These are phyloP conservation scores for Anhinga anhinga DNA, from an alignment of 2,113 vertebrate species.

Conservation along the genomic window DNA sequence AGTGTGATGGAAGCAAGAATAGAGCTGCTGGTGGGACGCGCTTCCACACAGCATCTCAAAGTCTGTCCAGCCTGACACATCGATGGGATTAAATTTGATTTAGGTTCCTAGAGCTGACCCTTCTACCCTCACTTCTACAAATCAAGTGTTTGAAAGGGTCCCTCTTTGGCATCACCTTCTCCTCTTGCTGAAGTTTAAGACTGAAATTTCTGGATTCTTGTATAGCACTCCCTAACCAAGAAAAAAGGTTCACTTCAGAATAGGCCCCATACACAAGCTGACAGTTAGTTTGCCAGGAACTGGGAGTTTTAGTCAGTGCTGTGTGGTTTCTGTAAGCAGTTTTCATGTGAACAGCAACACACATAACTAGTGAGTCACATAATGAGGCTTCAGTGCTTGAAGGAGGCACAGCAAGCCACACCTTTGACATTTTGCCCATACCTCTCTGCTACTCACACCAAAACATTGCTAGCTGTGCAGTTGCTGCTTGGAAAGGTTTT, in stretches of 20 bases:
- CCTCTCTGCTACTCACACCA: not conserved
- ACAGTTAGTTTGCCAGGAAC: not conserved
- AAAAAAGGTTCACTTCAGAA: not conserved
- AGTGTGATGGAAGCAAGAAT: not conserved
- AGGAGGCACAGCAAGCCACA: slow-evolving; percentile 24
- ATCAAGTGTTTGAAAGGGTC: not conserved
- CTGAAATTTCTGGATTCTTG: not conserved
- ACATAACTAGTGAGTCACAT: not conserved
- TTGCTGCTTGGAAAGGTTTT: not conserved
- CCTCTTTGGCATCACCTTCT: not conserved
- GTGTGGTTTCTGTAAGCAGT: not conserved
- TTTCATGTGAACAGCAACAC: slow-evolving; percentile 1
- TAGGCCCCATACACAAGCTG: not conserved
- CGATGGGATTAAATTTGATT: not conserved
- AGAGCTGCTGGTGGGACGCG: not conserved
- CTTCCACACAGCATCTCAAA: not conserved
- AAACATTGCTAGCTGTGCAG: not conserved
- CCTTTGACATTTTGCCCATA: slow-evolving; percentile 20
- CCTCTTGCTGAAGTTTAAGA: not conserved
- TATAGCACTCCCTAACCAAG: not conserved
- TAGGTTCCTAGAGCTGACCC: not conserved
- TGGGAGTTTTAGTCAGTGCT: not conserved
- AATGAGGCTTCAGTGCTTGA: not conserved
- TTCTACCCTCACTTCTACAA: not conserved
- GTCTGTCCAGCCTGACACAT: not conserved